phyloP scores from a whole-genome alignment of 2,797 vertebrate species.

The Crax fasciolata region DNA sequence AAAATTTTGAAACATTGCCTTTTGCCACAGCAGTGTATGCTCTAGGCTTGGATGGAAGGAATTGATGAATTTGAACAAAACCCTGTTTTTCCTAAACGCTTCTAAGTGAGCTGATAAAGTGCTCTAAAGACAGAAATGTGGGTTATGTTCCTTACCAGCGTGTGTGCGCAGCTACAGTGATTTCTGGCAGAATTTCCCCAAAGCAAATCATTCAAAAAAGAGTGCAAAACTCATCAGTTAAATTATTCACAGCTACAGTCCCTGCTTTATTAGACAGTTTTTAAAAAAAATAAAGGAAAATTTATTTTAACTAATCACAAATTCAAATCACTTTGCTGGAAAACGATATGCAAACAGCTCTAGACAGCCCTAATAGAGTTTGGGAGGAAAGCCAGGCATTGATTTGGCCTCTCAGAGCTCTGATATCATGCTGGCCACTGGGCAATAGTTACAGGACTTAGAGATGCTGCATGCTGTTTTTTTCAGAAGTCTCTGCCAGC shows the following conservation, averaged over 20 bases:
- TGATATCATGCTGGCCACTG: background rate
- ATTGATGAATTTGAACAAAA: slow-evolving; percentile 25
- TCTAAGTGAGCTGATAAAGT: background rate
- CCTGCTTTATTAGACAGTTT: slow-evolving; percentile 18
- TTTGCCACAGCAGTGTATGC: background rate
- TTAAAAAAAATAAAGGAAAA: background rate
- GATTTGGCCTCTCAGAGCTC: slow-evolving; percentile 11
- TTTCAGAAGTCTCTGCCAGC: background rate
- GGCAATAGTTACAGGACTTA: background rate
- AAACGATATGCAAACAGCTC: slow-evolving; percentile 36
- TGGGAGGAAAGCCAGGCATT: slow-evolving; percentile 42
- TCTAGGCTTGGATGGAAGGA: background rate
- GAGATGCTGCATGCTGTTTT: background rate
- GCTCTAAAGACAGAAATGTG: background rate
- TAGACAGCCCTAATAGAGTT: slow-evolving; percentile 18
- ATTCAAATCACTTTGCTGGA: slow-evolving; percentile 17
- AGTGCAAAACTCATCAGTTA: background rate
- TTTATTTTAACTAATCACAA: slow-evolving; percentile 51
- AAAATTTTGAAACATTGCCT: background rate
- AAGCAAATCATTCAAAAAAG: background rate
- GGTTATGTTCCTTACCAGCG: background rate
- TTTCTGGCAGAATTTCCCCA: slow-evolving; percentile 24
- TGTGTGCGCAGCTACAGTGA: background rate
- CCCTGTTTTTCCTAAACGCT: background rate
- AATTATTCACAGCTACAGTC: slow-evolving; percentile 26